Conservation (phyloP, 2,888 invertebrate genomes). For the Calameuta pallipes region DNA sequence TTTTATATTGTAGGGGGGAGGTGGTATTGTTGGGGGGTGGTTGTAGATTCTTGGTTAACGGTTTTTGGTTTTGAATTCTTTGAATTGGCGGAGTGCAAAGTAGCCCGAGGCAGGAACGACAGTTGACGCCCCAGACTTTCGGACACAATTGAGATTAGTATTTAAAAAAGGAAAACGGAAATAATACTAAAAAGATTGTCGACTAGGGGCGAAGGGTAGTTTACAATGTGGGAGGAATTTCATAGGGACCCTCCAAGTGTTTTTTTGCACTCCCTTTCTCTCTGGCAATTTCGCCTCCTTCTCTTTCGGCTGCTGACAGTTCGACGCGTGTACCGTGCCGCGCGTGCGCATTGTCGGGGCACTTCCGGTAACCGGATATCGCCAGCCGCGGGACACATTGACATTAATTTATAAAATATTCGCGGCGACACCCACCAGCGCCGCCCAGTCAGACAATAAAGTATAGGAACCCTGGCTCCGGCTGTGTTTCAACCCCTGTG, state of each 20-base stretch:
- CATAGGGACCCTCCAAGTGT: constrained; percentile 36
- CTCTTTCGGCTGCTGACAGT: background rate
- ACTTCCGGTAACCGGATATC: constrained; percentile 66
- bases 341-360: constrained; percentile 49
- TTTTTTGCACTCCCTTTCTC: background rate
- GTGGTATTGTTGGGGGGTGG: background rate
- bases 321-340: constrained; percentile 36
- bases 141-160: constrained; percentile 47
- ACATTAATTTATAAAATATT: constrained; percentile 66
- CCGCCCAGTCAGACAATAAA: constrained; percentile 25
- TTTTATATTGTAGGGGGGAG: background rate
- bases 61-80: background rate
- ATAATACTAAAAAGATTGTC: constrained; percentile 26
- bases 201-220: constrained; percentile 35
- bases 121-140: constrained; percentile 55
- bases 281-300: background rate
- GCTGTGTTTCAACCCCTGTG: background rate
- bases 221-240: constrained; percentile 56
- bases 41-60: background rate
- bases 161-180: constrained; percentile 21
- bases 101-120: constrained; percentile 23
- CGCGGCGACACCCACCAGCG: constrained; percentile 50
- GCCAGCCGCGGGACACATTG: constrained; percentile 57
- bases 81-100: constrained; percentile 29
- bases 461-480: background rate